Percentiles rank a stretch among this genome's conserved stretches.
Conservation (phyloP, 1,140 invertebrate genomes). For the Lordiphosa collinella region DNA sequence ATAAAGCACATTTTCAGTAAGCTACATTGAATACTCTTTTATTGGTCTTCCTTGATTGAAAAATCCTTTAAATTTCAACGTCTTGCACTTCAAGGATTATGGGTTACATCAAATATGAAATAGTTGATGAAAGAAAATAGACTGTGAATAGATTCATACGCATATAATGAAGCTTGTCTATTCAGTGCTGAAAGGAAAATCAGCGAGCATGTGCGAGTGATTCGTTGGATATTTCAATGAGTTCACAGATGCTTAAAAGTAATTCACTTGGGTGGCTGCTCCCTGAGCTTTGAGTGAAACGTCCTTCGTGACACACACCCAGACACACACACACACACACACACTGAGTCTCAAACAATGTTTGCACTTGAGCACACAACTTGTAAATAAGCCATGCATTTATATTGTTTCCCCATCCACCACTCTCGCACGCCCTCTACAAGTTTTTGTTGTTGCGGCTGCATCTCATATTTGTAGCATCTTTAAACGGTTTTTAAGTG, state of each 20-base stretch:
- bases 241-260: slow-evolving; percentile 29
- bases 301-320: slow-evolving; percentile 18
- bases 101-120: too few relatives aligned
- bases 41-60: too few relatives aligned
- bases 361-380: slow-evolving; percentile 53
- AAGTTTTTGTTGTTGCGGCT: slow-evolving; percentile 1
- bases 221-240: slow-evolving; percentile 42
- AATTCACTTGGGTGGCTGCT: slow-evolving; percentile 37
- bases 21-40: too few relatives aligned
- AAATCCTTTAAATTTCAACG: too few relatives aligned
- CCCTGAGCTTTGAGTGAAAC: slow-evolving; percentile 17
- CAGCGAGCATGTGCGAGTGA: slow-evolving; percentile 27
- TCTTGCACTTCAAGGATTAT: too few relatives aligned
- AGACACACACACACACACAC: not conserved
- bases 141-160: too few relatives aligned
- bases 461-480: slow-evolving; percentile 24
- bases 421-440: not conserved
- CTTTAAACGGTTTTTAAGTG: slow-evolving; percentile 40
- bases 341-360: slow-evolving; percentile 14
- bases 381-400: slow-evolving; percentile 48
- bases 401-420: slow-evolving; percentile 27
- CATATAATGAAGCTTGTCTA: too few relatives aligned
- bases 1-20: too few relatives aligned
- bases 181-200: slow-evolving; percentile 4
- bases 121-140: too few relatives aligned